Conservation (phyloP, 1,140 invertebrate genomes). For the Portunus trituberculatus region DNA sequence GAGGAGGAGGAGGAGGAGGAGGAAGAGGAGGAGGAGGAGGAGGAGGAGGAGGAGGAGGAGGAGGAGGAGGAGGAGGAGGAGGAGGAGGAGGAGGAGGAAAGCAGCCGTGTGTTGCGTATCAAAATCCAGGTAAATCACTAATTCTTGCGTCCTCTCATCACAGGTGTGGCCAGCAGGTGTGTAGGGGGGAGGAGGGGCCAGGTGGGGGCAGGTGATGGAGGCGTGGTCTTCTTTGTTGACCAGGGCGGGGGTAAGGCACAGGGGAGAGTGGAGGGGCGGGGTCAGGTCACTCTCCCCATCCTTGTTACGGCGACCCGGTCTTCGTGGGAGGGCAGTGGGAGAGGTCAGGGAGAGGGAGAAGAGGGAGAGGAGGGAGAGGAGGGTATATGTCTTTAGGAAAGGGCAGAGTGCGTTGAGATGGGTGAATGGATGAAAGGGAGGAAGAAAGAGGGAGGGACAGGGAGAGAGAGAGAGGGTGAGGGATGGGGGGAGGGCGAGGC, state of each 20-base stretch:
- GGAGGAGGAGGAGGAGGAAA: neutral
- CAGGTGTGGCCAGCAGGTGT: neutral
- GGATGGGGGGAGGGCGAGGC: neutral
- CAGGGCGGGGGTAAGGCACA: neutral
- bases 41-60: neutral
- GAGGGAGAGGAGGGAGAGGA: neutral
- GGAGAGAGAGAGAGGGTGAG: neutral
- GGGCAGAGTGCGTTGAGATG: neutral
- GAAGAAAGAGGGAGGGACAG: neutral
- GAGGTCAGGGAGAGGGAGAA: neutral
- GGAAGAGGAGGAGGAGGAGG: neutral
- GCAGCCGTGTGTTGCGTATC: too few species aligned
- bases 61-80: neutral
- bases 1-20: neutral
- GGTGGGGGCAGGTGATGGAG: neutral
- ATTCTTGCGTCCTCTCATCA: neutral
- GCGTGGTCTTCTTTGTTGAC: conserved; percentile 5
- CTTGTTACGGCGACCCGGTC: neutral
- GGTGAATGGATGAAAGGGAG: neutral
- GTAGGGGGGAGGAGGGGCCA: neutral
- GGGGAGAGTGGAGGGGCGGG: neutral
- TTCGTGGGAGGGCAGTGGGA: neutral
- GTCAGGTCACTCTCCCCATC: neutral
- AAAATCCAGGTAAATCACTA: too few species aligned
- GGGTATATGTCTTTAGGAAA: neutral